Percentiles rank a stretch among this genome's conserved stretches.
phyloP scores from a whole-genome alignment of 2,113 vertebrate species.

The Erythrocebus patas region DNA sequence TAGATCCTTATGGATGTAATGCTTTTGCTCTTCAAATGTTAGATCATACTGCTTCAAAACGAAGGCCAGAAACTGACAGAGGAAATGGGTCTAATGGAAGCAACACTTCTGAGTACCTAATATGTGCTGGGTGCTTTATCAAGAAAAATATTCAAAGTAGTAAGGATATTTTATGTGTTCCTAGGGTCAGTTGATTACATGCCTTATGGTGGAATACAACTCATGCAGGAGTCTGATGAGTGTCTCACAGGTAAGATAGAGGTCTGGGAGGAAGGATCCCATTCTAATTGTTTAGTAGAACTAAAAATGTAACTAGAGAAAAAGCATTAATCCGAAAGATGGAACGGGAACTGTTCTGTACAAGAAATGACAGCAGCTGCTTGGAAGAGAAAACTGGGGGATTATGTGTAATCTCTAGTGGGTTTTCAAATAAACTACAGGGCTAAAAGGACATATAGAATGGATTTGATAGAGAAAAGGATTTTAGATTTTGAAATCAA shows the following conservation, averaged over 20 bases:
- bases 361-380: conserved; percentile 61
- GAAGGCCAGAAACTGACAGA: neutral
- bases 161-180: neutral
- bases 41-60: neutral
- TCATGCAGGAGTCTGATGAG: neutral
- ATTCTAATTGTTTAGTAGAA: conserved; percentile 44
- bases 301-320: conserved; percentile 47
- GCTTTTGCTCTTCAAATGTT: neutral
- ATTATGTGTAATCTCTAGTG: conserved; percentile 30
- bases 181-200: neutral
- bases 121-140: neutral
- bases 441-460: conserved; percentile 35
- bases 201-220: neutral
- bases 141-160: neutral
- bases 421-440: conserved; percentile 41
- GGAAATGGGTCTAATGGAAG: neutral
- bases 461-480: conserved; percentile 22
- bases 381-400: conserved; percentile 29
- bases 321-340: conserved; percentile 59
- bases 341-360: conserved; percentile 35
- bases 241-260: neutral
- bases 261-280: neutral
- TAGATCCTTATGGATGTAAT: neutral
- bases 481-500: conserved; percentile 9
- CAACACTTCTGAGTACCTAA: neutral